phyloP scores from a whole-genome alignment of 53 echinoderm and acorn worm genomes.

The Antedon mediterranea region DNA sequence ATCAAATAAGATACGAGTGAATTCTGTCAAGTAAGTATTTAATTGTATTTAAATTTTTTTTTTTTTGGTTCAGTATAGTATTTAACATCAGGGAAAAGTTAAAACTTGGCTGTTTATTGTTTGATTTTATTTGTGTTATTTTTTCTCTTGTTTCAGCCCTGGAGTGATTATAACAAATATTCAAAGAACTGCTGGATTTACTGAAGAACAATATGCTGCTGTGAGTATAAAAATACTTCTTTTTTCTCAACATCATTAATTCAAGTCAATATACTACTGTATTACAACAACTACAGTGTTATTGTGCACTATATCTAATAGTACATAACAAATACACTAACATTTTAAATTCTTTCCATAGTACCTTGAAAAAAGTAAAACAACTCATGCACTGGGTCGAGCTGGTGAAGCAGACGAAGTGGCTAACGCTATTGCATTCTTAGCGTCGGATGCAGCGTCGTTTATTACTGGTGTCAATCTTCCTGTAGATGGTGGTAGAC shows the following conservation, averaged over 20 bases:
- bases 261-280: too few relatives aligned
- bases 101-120: too few relatives aligned
- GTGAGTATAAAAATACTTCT: too few relatives aligned
- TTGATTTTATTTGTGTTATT: background rate
- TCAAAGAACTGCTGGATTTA: conserved; percentile 50
- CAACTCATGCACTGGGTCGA: conserved; percentile 72
- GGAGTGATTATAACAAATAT: conserved; percentile 55
- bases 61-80: too few relatives aligned
- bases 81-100: too few relatives aligned
- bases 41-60: too few relatives aligned
- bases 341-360: background rate
- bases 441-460: conserved; percentile 87
- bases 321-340: too few relatives aligned
- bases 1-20: conserved; percentile 63
- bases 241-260: too few relatives aligned
- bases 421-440: conserved; percentile 65
- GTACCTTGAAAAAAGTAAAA: conserved; percentile 41
- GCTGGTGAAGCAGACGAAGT: conserved; percentile 64
- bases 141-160: conserved; percentile 43
- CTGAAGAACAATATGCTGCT: conserved; percentile 36
- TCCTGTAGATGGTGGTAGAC: conserved; percentile 85
- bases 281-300: too few relatives aligned
- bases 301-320: too few relatives aligned
- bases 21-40: conserved; percentile 59
- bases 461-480: conserved; percentile 69